Conservation (phyloP, 1,140 invertebrate species). For the Portunus trituberculatus region DNA sequence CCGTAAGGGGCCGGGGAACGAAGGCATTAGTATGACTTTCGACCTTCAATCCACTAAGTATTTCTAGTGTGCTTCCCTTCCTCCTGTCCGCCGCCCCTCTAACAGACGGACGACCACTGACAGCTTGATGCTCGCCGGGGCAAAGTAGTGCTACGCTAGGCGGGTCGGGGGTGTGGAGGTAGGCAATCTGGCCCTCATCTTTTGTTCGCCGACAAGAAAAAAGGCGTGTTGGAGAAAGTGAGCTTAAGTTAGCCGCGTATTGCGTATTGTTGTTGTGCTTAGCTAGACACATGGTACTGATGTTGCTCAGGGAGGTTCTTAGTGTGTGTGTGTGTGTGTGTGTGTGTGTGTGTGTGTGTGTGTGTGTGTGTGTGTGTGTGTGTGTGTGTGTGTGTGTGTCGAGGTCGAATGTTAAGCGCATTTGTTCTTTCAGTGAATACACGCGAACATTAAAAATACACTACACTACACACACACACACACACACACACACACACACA, state of each 20-base stretch:
- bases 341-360: conserved; percentile 40
- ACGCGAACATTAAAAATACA: background rate
- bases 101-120: conserved; percentile 11
- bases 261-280: background rate
- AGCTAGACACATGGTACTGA: background rate
- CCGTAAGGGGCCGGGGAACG: conserved; percentile 50
- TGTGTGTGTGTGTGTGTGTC: too few species aligned
- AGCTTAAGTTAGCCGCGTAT: background rate
- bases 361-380: background rate
- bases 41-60: conserved; percentile 50
- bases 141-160: background rate
- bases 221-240: background rate
- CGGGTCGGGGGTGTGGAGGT: background rate
- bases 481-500: conserved; percentile 52
- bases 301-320: background rate
- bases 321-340: conserved; percentile 34
- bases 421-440: too few species aligned
- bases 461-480: background rate
- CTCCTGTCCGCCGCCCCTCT: background rate
- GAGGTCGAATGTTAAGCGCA: too few species aligned
- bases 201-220: background rate
- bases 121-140: background rate
- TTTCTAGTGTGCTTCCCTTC: conserved; percentile 29
- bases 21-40: conserved; percentile 61
- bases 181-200: background rate